These are phyloP conservation scores for Belgica antarctica DNA, from an alignment of 2,888 invertebrate genomes.

Conservation along the genomic window DNA sequence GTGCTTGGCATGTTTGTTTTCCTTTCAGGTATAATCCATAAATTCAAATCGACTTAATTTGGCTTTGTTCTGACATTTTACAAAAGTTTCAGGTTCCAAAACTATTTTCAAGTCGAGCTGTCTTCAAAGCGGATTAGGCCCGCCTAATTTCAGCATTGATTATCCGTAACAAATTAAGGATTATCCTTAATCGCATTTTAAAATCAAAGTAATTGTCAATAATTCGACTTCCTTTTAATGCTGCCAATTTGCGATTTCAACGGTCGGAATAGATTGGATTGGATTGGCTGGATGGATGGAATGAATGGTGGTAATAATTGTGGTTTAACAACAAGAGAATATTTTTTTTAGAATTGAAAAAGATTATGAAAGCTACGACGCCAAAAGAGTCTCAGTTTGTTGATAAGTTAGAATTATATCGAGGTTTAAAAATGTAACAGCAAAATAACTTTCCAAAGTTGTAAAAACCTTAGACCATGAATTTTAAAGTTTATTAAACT, in stretches of 20 bases:
- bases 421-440: too few relatives aligned
- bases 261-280: too few relatives aligned
- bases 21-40: slow-evolving; percentile 43
- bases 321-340: too few relatives aligned
- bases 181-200: background rate
- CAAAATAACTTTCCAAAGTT: too few relatives aligned
- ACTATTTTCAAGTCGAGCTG: background rate
- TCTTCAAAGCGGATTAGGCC: slow-evolving; percentile 29
- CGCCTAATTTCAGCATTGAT: slow-evolving; percentile 31
- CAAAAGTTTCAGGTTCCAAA: background rate
- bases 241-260: background rate
- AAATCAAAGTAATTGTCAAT: background rate
- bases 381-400: too few relatives aligned
- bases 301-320: too few relatives aligned
- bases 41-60: slow-evolving; percentile 30
- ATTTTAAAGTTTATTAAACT: too few relatives aligned
- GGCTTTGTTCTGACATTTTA: background rate
- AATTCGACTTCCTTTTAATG: background rate
- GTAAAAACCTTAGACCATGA: too few relatives aligned
- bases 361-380: too few relatives aligned
- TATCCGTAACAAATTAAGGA: slow-evolving; percentile 14
- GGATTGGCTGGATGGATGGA: too few relatives aligned
- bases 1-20: slow-evolving; percentile 37
- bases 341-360: too few relatives aligned
- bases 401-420: too few relatives aligned